Percentiles rank a stretch among this genome's conserved stretches.
These are phyloP conservation scores for Conger conger DNA, from an alignment of 2,113 vertebrate genomes.

Conservation along the genomic window DNA sequence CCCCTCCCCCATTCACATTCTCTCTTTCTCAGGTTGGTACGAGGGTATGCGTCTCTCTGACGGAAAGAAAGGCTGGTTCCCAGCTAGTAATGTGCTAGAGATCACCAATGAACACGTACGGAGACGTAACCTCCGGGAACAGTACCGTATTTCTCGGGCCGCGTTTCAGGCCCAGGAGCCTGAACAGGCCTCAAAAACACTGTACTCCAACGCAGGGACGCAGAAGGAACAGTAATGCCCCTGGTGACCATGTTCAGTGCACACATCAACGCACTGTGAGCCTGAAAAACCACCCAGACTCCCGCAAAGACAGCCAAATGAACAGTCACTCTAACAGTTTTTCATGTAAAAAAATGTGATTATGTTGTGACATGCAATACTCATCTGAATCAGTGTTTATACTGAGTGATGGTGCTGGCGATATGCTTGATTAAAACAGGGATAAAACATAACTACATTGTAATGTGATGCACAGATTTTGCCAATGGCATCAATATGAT, in stretches of 20 bases:
- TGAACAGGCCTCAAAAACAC: neutral
- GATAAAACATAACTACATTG: too few relatives aligned
- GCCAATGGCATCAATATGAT: too few relatives aligned
- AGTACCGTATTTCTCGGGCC: slow-evolving; percentile 61
- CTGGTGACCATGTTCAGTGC: neutral
- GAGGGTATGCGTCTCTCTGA: slow-evolving; percentile 65
- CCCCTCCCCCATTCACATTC: neutral
- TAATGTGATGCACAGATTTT: too few relatives aligned
- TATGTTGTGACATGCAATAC: too few relatives aligned
- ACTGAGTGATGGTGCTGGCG: too few relatives aligned
- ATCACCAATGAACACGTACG: slow-evolving; percentile 74
- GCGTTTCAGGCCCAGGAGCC: slow-evolving; percentile 33
- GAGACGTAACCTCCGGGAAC: slow-evolving; percentile 67
- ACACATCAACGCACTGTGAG: too few relatives aligned
- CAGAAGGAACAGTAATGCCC: neutral
- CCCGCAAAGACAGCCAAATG: too few relatives aligned
- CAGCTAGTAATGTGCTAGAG: slow-evolving; percentile 62
- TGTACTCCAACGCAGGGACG: neutral
- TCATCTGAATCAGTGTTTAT: too few relatives aligned
- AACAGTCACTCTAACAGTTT: too few relatives aligned
- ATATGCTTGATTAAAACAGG: too few relatives aligned
- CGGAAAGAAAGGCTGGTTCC: slow-evolving; percentile 68
- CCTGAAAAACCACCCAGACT: too few relatives aligned
- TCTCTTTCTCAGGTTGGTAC: slow-evolving; percentile 65
- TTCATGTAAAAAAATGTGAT: too few relatives aligned